Evolutionary conservation across 2,888 invertebrate genomes (phyloP).

Genomic region (Nebria brevicollis): DNA sequence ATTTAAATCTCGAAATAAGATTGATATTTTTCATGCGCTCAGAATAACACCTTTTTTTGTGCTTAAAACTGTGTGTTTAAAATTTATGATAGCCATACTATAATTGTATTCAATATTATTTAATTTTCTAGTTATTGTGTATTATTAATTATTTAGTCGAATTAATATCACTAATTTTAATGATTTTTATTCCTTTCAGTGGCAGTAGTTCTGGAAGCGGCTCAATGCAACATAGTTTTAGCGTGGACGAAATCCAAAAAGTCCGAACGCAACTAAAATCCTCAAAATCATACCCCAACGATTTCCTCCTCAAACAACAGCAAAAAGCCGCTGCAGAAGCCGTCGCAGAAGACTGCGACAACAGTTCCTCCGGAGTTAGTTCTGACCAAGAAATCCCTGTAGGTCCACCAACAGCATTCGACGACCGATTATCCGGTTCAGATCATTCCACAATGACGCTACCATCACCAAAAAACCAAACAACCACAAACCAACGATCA

Average conservation of each 20-base stretch:
- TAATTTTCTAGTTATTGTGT: background rate
- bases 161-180: background rate
- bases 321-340: slow-evolving; percentile 56
- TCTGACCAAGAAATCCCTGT: slow-evolving; percentile 82
- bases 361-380: slow-evolving; percentile 88
- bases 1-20: background rate
- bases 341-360: slow-evolving; percentile 81
- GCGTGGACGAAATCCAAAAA: slow-evolving; percentile 89
- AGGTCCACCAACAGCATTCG: slow-evolving; percentile 65
- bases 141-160: background rate
- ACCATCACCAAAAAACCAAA: slow-evolving; percentile 22
- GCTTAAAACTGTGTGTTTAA: background rate
- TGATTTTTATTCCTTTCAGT: slow-evolving; percentile 60
- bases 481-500: slow-evolving; percentile 49
- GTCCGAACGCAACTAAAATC: slow-evolving; percentile 85
- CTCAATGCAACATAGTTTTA: slow-evolving; percentile 85
- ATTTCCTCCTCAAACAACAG: slow-evolving; percentile 70
- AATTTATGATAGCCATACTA: slow-evolving; percentile 16
- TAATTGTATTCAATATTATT: slow-evolving; percentile 20
- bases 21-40: too few relatives aligned
- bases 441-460: slow-evolving; percentile 48
- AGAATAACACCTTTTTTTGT: too few relatives aligned
- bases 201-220: slow-evolving; percentile 78
- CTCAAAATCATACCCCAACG: slow-evolving; percentile 88
- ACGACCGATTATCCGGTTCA: slow-evolving; percentile 56